Base-by-base conservation (phyloP, 2,113 vertebrate species). In the Paracanthobrama guichenoti region DNA sequence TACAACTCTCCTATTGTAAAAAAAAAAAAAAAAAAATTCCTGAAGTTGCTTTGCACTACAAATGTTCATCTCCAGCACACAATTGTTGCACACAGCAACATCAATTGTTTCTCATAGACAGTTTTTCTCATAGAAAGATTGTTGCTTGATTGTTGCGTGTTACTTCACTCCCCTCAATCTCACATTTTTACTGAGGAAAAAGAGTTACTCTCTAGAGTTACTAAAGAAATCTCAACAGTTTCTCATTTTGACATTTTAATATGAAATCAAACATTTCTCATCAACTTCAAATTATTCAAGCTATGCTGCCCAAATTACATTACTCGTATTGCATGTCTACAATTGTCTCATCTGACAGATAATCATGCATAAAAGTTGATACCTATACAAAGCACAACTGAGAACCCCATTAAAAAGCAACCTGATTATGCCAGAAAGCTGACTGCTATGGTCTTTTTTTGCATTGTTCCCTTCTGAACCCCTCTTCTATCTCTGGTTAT, bases 401-500 rank as follows among this genome's bases (percentile, higher is more conserved):
- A 24, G n/a, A 60, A 12, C 22, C 1, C 35, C 66, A 69, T 11
- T 69, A 35, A 39, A 69, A 44, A 13, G 1, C 4, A 69, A 20
- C 31, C 9, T 26, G n/a, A 48, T 16, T n/a, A 20, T 24, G 44
- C 12, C 5, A 1, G 46, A 14, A 48, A 48, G 3, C 20, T 22
- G 7, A 53, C 4, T 75, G 7, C n/a, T 53, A 2, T 76, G 2
- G 9, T 10, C 0, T 22, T 18, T 55, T 22, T 50, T 6, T 4
- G 0, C 48, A 53, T 0, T 11, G 8, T 11, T 76, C 3, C 44
- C 1, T 7, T 20, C 14, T 88, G 83, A 90, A 84, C 79, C 76
- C 87, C 82, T 88, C 59, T 88, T 87, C 92, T 88, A 90, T 90
- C 89, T 90, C 64, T 26, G 71, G 12, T 87, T 89, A 82, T 92